Base-by-base conservation (phyloP, 2,888 invertebrate species). In the Synergus japonicus region DNA sequence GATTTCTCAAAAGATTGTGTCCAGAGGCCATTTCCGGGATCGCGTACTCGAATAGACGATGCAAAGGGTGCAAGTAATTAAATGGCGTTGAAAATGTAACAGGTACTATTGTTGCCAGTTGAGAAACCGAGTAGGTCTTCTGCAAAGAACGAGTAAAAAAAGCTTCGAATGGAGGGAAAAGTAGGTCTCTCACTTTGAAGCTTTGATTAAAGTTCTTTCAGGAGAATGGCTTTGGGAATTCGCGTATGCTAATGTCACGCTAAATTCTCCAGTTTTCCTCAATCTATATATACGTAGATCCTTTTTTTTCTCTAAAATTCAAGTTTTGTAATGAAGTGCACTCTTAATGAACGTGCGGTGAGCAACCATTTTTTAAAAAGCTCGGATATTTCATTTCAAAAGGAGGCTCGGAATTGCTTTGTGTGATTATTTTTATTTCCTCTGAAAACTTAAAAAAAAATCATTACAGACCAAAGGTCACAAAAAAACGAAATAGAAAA, bases 131-230 rank as follows among this genome's bases (percentile, higher is more conserved):
- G 54, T 65, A 44, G 64, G 78, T 49, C 46, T 77, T 58, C 54
- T 76, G 73, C n/a, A 54, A 46, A 49, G 79, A 76, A 76, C 63
- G 69, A 66, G 65, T 78, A 77, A 66, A 65, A 78, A 79, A 77
- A 67, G 76, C 76, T 73, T 54, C 78, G 69, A 69, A 67, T 67
- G 43, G 44, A 78, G 29, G 64, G 76, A 64, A 83, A 83, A 83
- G 69, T 81, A 82, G 82, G 82, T 80, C 79, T 82, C 79, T 66
- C 77, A 79, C 82, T 79, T 81, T 80, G 78, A 77, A 79, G 83
- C 83, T 83, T 83, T 84, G 83, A 86, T 85, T 83, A 83, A 82
- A 84, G 83, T 83, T 83, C 83, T 83, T 83, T 83, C 81, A 84
- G 77, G 77, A 80, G 77, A 84, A 81, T 73, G 37, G 73, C 73